Evolutionary conservation across 2,113 vertebrate species (phyloP).

Genomic region (Tiliqua scincoides): DNA sequence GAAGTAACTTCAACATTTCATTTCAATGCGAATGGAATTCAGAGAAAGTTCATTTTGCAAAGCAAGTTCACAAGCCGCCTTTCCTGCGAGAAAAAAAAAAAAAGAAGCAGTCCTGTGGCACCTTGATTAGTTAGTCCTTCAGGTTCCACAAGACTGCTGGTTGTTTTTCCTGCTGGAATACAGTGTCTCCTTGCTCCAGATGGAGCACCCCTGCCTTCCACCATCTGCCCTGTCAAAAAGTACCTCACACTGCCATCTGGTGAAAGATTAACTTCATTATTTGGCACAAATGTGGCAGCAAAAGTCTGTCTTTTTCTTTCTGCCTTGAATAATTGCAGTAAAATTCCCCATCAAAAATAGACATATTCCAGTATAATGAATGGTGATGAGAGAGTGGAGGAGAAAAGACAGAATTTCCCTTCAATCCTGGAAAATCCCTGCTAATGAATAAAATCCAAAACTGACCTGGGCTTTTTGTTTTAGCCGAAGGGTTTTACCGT

Average conservation of each 20-base stretch:
- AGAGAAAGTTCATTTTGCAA: neutral
- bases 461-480: neutral
- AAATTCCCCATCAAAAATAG: neutral
- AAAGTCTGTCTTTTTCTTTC: neutral
- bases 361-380: neutral
- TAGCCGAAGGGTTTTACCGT: neutral
- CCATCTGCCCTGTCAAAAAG: neutral
- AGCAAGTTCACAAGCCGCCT: neutral
- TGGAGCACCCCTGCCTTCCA: too few relatives aligned
- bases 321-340: neutral
- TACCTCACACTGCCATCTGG: conserved; percentile 9
- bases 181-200: rapidly evolving
- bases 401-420: neutral
- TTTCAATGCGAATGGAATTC: neutral
- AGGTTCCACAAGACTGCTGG: too few relatives aligned
- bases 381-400: neutral
- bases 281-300: neutral
- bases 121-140: too few relatives aligned
- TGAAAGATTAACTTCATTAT: neutral
- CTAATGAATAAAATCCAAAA: neutral
- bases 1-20: neutral
- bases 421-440: neutral
- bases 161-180: neutral
- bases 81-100: neutral
- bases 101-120: too few relatives aligned